These are phyloP conservation scores for Phenganax stokvisi DNA, from an alignment of 92 coral and sea anemone genomes.

Conservation along the genomic window DNA sequence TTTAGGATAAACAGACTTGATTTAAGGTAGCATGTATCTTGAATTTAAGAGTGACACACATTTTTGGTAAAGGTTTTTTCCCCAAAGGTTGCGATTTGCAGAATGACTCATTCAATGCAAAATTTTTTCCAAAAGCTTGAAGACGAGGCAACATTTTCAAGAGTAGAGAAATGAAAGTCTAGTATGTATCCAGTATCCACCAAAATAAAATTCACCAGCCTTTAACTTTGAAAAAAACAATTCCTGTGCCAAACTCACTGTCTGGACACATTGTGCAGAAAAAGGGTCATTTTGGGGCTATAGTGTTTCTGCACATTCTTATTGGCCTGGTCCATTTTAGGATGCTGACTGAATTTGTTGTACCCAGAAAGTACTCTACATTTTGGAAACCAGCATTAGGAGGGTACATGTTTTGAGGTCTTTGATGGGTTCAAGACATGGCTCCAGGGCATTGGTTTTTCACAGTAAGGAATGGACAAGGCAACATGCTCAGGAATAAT, in stretches of 20 bases:
- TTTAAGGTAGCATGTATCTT: slow-evolving; percentile 6
- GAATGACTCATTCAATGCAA: slow-evolving; percentile 4
- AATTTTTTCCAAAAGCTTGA: neutral
- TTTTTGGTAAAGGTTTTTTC: slow-evolving; percentile 12
- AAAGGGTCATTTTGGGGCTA: slow-evolving; percentile 13
- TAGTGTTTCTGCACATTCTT: neutral
- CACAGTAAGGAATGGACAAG: neutral
- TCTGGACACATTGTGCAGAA: slow-evolving; percentile 29
- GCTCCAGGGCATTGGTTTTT: neutral
- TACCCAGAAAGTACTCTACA: neutral
- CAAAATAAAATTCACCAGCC: slow-evolving; percentile 3
- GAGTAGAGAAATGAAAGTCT: slow-evolving; percentile 6
- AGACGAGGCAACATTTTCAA: slow-evolving; percentile 19
- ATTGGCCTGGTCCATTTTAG: neutral
- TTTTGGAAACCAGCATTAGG: slow-evolving; percentile 6
- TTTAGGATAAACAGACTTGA: too few relatives aligned
- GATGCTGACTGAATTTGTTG: slow-evolving; percentile 1
- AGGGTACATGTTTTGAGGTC: slow-evolving; percentile 2
- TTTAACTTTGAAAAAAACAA: neutral
- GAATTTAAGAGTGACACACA: slow-evolving; percentile 13
- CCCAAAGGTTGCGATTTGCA: neutral
- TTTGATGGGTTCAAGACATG: slow-evolving; percentile 6
- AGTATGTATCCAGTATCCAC: neutral
- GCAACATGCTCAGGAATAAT: neutral
- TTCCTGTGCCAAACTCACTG: slow-evolving; percentile 24